These are phyloP conservation scores for Sycophaga agraensis DNA, from an alignment of 1,140 invertebrate genomes.

Conservation along the genomic window DNA sequence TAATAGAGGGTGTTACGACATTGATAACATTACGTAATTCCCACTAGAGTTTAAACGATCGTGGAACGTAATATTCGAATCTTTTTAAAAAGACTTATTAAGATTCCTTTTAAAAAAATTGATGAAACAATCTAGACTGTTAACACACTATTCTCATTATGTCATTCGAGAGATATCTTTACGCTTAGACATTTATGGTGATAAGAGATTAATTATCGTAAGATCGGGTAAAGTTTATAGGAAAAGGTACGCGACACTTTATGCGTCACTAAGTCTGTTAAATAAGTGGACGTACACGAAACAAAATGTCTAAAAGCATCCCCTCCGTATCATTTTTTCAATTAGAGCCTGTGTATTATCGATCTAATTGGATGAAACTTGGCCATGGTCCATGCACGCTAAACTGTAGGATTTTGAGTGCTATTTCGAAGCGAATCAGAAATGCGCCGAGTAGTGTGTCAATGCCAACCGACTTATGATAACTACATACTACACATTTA, in stretches of 20 bases:
- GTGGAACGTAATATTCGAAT: background rate
- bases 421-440: slow-evolving; percentile 2
- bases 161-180: slow-evolving; percentile 1
- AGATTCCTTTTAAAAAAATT: background rate
- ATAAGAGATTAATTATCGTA: slow-evolving; percentile 17
- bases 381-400: background rate
- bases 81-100: background rate
- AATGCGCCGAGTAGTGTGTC: background rate
- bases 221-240: slow-evolving; percentile 15
- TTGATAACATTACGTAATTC: slow-evolving; percentile 5
- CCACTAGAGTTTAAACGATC: slow-evolving; percentile 5
- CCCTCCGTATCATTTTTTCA: background rate
- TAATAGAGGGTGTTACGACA: slow-evolving; percentile 17
- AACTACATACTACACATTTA: slow-evolving; percentile 30
- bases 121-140: slow-evolving; percentile 2
- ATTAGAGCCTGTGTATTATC: background rate
- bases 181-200: slow-evolving; percentile 24
- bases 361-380: background rate
- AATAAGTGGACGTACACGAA: background rate
- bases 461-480: slow-evolving; percentile 7
- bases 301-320: background rate
- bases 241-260: slow-evolving; percentile 2
- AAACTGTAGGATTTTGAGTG: slow-evolving; percentile 3
- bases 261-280: background rate
- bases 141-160: slow-evolving; percentile 3